phyloP scores from a whole-genome alignment of 1,140 invertebrate genomes.

The Lordiphosa clarofinis region DNA sequence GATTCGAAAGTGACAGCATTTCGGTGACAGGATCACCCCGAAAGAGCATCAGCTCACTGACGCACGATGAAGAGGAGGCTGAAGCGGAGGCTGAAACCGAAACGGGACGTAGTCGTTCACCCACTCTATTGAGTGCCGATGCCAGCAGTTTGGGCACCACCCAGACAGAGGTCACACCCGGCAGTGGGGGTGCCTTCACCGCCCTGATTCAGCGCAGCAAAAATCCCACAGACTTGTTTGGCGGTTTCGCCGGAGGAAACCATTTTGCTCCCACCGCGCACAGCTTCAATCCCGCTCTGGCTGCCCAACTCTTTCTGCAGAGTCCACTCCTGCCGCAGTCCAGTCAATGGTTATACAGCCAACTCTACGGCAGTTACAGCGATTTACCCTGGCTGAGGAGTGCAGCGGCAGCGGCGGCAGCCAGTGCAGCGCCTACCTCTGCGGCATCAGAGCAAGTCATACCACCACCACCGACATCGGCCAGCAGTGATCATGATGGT shows the following conservation, averaged over 20 bases:
- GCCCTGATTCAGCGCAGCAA: conserved; percentile 75
- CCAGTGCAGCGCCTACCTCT: conserved; percentile 4
- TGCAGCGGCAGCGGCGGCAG: conserved; percentile 35
- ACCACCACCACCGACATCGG: conserved; percentile 3
- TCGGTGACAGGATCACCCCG: conserved; percentile 84
- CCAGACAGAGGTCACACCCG: conserved; percentile 4
- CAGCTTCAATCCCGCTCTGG: conserved; percentile 85
- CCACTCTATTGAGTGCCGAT: conserved; percentile 28
- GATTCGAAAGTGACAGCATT: conserved; percentile 84
- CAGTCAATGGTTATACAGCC: conserved; percentile 87
- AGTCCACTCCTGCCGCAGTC: conserved; percentile 86
- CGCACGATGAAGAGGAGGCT: conserved; percentile 56
- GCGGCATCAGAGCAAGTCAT: background rate
- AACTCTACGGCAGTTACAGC: conserved; percentile 84
- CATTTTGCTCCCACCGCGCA: conserved; percentile 78
- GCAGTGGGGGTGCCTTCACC: conserved; percentile 69
- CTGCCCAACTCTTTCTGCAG: conserved; percentile 86
- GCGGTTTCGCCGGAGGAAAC: conserved; percentile 67
- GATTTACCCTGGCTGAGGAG: conserved; percentile 83
- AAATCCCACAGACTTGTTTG: conserved; percentile 71
- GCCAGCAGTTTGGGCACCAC: conserved; percentile 30
- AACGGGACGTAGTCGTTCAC: conserved; percentile 11
- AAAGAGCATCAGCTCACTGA: conserved; percentile 55
- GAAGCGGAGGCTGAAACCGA: conserved; percentile 37
- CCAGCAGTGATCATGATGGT: conserved; percentile 35